Evolutionary conservation across 2,113 vertebrate species (phyloP), one percentile per base, ranked within the genome.

Genomic region (Camelus bactrianus): DNA sequence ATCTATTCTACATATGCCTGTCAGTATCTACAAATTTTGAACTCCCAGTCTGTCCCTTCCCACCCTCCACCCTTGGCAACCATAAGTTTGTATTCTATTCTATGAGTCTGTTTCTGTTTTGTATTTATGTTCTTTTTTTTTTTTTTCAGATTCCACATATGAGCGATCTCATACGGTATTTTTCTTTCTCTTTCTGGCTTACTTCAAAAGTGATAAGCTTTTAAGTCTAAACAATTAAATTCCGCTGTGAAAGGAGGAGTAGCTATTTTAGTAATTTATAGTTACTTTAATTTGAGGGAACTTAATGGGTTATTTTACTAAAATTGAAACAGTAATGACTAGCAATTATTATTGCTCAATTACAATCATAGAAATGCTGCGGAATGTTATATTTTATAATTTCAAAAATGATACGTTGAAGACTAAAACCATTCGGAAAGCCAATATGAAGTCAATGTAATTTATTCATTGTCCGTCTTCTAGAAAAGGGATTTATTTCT

Each of bases 401-500:
- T 30, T 38, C 58, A 80, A n/a, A 94, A 96, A 87, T 24, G 30
- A 52, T 94, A 22, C 42, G 20, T 83, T 86, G 24, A 50, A 92
- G 8, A 58, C 16, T 64, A 85, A 92, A 75, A 87, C 42, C 93
- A 86, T 16, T 86, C 20, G 92, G 67, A 93, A 95, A 86, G 35
- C 42, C 69, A 88, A 9, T 75, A 76, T 62, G 46, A 95, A 88
- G 28, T 20, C 2, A 1, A 52, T 48, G 10, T 75, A 86, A 93
- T 95, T 84, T 75, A 94, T 88, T 84, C 72, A 81, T 58, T 96
- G 48, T 87, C 16, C 8, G 48, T 89, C 30, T 72, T 84, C 72
- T 50, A 80, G 17, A 62, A 84, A 89, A 77, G 14, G n/a, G n/a
- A 94, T 92, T 92, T 96, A 87, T 95, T 96, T 93, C 72, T 85